Base-by-base conservation (phyloP, 2,113 vertebrate species). In the Cynocephalus volans region DNA sequence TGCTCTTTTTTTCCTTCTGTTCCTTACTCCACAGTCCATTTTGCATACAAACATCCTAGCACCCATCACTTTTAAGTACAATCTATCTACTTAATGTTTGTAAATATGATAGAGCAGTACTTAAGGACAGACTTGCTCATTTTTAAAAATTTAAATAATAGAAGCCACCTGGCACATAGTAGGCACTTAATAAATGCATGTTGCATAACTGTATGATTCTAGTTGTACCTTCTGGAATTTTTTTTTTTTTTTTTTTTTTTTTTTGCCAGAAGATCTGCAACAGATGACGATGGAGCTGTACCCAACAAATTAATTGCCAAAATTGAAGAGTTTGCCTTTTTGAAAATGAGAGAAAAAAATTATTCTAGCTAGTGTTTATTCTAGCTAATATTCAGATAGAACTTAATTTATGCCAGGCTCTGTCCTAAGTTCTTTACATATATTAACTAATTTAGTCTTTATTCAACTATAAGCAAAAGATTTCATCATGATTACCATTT, bases 251-350 rank as follows among this genome's bases (percentile, higher is more conserved):
- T 91, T 84, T 93, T 45, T 41, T 41, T 41, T 41, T 41, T 41
- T 41, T 65, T 91, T 91, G 26, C 19, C 52, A 88, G 36, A 45
- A 77, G 50, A 92, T 75, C 12, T 97, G 10, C 13, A 72, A 56
- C 24, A 85, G 65, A 85, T 18, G 64, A 88, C 72, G 50, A 82
- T 56, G 58, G 41, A 69, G 15, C 13, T 95, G 67, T 91, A 36
- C 4, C n/a, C 70, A 94, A 88, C 26, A 92, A 92, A 86, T 94
- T 97, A 84, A 50, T 83, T 73, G 58, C 13, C 28, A 62, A 73
- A 48, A 54, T 92, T 92, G 89, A 92, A 93, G 33, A 92, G 6
- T 1, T 84, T 86, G 41, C 36, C 31, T 60, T 93, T 92, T 86
- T 52, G 50, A 96, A 95, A 90, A 87, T 56, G 24, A 82, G 15